Base-by-base conservation (phyloP, 2,113 vertebrate genomes). In the Neolamprologus sp. region DNA sequence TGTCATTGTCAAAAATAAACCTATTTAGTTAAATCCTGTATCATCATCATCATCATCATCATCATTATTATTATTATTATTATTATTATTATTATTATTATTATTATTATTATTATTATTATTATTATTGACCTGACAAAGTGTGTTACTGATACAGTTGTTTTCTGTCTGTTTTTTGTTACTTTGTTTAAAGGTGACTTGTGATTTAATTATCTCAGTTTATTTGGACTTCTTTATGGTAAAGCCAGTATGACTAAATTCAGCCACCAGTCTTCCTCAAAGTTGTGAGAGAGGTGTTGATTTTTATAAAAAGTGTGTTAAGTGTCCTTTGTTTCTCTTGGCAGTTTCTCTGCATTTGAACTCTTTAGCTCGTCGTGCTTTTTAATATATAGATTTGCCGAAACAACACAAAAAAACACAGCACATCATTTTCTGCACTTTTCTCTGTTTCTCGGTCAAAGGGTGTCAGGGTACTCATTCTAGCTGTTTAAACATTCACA, bases 41-140 rank as follows among this genome's bases (percentile, higher is more conserved):
- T 45, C 13, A 65, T 65, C 0, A 65, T 35, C 0, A 35, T 63
- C 0, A 35, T 63, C 1, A 19, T 68, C 1, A 63, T 6, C 0
- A 31, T 14, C 0, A 19, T 60, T 0, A 57, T 57, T 0, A 55
- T 55, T 0, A 55, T 23, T 0, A 23, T 21, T 0, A 54, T 54
- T 1, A n/a, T 23, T 6, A 16, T 28, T 4, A 4, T 17, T 7
- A 55, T 26, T 2, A 55, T 7, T 23, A 21, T n/a, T 3, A 55
- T 9, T 16, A 57, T 9, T 16, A 60, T 33, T 10, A 60, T 19
- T 19, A 58, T 58, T 1, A 57, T 57, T 0, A 58, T 33, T 33
- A 19, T 35, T 35, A 63, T 35, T n/a, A 63, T 35, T 35, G 17
- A 65, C 35, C 35, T 40, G 35, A 68, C 7, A 40, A 21, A 68